Evolutionary conservation across 1,140 invertebrate genomes (phyloP).

Genomic region (Acyrthosiphon pisum): DNA sequence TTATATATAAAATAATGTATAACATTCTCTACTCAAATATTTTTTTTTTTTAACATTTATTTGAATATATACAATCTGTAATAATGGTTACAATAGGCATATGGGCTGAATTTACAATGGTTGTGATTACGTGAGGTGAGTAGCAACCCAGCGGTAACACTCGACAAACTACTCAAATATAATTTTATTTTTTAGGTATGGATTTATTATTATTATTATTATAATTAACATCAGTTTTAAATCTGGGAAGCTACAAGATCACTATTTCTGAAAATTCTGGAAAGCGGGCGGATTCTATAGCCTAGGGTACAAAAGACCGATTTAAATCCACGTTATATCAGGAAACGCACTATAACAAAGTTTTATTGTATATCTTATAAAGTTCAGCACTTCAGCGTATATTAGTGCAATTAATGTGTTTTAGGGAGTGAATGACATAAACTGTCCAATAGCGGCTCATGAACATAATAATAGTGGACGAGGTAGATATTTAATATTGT

Average conservation of each 20-base stretch:
- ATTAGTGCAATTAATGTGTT: conserved; percentile 1
- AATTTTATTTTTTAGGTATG: background rate
- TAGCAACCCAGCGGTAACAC: too few relatives aligned
- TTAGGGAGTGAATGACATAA: background rate
- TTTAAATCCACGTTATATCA: background rate
- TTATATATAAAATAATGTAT: too few relatives aligned
- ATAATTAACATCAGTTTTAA: background rate
- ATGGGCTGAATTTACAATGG: too few relatives aligned
- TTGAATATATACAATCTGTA: too few relatives aligned
- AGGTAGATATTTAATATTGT: background rate
- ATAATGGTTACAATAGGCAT: too few relatives aligned
- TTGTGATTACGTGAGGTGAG: too few relatives aligned
- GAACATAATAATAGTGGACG: background rate
- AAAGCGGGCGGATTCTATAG: background rate
- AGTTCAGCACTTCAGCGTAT: background rate
- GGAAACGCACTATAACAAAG: conserved; percentile 8
- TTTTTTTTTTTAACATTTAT: background rate
- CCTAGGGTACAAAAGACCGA: background rate
- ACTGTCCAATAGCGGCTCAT: background rate
- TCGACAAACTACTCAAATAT: too few relatives aligned
- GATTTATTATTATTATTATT: too few relatives aligned
- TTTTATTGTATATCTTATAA: conserved; percentile 9
- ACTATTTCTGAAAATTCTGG: background rate
- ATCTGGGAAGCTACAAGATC: background rate
- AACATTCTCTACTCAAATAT: background rate